A percentile compares a stretch with the other conserved stretches of the same genome.
Conservation (phyloP, 2,888 invertebrate species). For the Dryobotodes eremita region DNA sequence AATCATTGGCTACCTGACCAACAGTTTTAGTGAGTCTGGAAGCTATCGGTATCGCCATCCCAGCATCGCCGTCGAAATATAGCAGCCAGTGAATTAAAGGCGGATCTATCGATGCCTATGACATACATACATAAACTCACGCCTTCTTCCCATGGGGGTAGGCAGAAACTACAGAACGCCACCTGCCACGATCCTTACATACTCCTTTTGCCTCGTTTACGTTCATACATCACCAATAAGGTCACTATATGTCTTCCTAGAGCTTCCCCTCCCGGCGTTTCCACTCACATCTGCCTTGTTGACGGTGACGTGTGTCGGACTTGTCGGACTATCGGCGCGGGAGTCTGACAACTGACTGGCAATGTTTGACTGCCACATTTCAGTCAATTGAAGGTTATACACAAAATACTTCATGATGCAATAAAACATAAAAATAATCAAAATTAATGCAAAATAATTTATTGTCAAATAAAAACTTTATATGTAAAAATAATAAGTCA, state of each 20-base stretch:
- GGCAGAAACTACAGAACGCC: too few species aligned
- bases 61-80: not conserved
- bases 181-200: too few species aligned
- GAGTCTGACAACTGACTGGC: not conserved
- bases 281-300: too few species aligned
- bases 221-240: too few species aligned
- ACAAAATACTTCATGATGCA: not conserved
- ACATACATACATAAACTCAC: too few species aligned
- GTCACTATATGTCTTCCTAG: too few species aligned
- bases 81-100: not conserved
- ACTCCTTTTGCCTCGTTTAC: too few species aligned
- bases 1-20: not conserved
- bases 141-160: too few species aligned
- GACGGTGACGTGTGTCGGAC: too few species aligned
- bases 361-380: not conserved
- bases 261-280: too few species aligned
- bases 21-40: not conserved
- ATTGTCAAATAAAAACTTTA: conserved; percentile 19
- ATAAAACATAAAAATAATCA: conserved; percentile 24
- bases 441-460: conserved; percentile 19
- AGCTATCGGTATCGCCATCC: not conserved
- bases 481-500: not conserved
- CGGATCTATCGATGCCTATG: not conserved
- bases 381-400: not conserved
- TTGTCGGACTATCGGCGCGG: too few species aligned